Percentiles rank a stretch among this genome's conserved stretches.
Conservation (phyloP, 2,113 vertebrate genomes). For the Strix uralensis region DNA sequence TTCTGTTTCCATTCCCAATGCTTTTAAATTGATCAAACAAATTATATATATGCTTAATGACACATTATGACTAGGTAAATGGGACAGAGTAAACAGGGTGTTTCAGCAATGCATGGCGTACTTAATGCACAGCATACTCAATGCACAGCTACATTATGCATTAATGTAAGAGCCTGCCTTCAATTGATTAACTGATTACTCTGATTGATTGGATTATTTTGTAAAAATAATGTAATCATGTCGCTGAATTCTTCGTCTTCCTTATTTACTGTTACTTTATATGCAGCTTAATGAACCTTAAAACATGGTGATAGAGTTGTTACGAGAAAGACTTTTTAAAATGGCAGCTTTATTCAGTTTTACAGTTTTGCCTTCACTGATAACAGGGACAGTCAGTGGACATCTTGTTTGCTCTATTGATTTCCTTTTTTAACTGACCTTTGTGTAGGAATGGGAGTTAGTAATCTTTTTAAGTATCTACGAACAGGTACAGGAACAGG, state of each 20-base stretch:
- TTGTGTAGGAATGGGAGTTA: conserved; percentile 51
- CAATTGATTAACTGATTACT: conserved; percentile 80
- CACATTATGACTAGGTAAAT: conserved; percentile 63
- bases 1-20: conserved; percentile 41
- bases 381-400: conserved; percentile 34
- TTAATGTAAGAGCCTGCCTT: conserved; percentile 59
- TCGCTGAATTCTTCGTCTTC: conserved; percentile 52
- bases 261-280: conserved; percentile 59
- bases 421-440: conserved; percentile 54
- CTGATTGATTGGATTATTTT: conserved; percentile 78
- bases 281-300: conserved; percentile 24
- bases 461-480: conserved; percentile 35
- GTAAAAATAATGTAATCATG: conserved; percentile 66
- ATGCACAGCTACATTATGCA: conserved; percentile 61
- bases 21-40: conserved; percentile 66
- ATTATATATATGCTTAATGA: conserved; percentile 59
- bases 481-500: conserved; percentile 40
- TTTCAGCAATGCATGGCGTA: conserved; percentile 68
- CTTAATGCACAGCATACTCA: conserved; percentile 64
- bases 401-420: conserved; percentile 63
- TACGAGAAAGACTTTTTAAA: conserved; percentile 24
- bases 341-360: conserved; percentile 11
- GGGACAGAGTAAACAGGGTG: conserved; percentile 55
- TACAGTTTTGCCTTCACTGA: background rate
- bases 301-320: conserved; percentile 19